Conservation (phyloP, 2,888 invertebrate species). For the Tachina grossa region DNA sequence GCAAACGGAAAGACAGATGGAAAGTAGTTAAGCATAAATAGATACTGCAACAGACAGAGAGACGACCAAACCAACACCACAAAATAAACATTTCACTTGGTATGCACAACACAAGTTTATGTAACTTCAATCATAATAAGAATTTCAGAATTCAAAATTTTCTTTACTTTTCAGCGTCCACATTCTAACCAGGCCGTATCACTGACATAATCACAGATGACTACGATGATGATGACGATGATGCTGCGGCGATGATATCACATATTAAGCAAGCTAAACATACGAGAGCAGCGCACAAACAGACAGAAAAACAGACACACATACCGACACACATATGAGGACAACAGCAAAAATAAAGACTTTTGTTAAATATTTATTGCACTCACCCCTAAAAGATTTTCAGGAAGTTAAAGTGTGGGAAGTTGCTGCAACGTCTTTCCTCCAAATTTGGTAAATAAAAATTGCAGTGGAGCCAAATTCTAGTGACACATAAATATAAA, state of each 20-base stretch:
- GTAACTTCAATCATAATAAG: conserved; percentile 49
- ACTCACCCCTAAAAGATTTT: conserved; percentile 35
- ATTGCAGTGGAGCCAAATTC: conserved; percentile 46
- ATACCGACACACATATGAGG: neutral
- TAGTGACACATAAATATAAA: conserved; percentile 60
- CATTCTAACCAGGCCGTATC: neutral
- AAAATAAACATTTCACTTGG: conserved; percentile 36
- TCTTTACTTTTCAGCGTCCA: neutral
- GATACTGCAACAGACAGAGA: conserved; percentile 31
- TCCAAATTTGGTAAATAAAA: neutral
- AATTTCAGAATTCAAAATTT: conserved; percentile 32
- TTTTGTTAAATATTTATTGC: conserved; percentile 21
- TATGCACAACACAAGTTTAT: conserved; percentile 55
- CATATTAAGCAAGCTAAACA: conserved; percentile 10
- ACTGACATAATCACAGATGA: conserved; percentile 52
- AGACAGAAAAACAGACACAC: neutral
- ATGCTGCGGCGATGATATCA: conserved; percentile 43
- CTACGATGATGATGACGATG: conserved; percentile 12
- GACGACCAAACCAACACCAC: conserved; percentile 35
- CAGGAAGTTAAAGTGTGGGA: conserved; percentile 46
- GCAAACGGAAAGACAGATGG: conserved; percentile 34
- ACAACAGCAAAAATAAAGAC: neutral
- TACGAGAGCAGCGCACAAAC: neutral
- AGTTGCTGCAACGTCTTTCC: conserved; percentile 38
- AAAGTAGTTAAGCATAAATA: conserved; percentile 24